Percentiles rank a stretch among this genome's conserved stretches.
Evolutionary conservation across 2,113 vertebrate species (phyloP).

Genomic region (Grus americana): DNA sequence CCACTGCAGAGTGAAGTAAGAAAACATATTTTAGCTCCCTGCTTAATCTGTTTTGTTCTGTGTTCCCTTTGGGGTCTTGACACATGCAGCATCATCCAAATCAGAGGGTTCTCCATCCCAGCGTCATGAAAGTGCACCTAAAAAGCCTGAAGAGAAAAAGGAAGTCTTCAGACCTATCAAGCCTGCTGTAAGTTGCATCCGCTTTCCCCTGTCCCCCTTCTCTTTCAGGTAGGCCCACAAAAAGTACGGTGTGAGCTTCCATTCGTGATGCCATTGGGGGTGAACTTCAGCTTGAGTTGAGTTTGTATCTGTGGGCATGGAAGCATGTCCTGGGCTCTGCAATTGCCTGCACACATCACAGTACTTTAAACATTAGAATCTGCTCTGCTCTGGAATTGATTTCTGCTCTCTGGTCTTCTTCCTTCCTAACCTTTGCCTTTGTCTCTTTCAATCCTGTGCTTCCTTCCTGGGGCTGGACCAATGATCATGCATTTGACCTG

Average conservation of each 20-base stretch:
- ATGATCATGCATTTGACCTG: slow-evolving; percentile 10
- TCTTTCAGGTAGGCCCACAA: background rate
- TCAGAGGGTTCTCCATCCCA: slow-evolving; percentile 92
- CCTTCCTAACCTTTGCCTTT: slow-evolving; percentile 26
- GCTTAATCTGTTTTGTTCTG: background rate
- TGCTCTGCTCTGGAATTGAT: slow-evolving; percentile 33
- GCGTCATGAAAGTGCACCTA: slow-evolving; percentile 85
- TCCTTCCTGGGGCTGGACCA: slow-evolving; percentile 34
- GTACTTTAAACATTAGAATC: background rate
- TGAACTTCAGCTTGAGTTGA: background rate
- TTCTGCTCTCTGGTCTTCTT: slow-evolving; percentile 19
- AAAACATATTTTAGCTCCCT: background rate
- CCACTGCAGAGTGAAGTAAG: background rate
- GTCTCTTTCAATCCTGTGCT: slow-evolving; percentile 23
- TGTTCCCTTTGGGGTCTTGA: slow-evolving; percentile 21
- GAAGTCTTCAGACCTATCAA: slow-evolving; percentile 86
- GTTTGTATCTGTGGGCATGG: background rate
- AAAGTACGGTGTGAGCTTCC: background rate
- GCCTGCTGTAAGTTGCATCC: slow-evolving; percentile 84
- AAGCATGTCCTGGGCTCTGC: background rate
- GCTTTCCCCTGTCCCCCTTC: background rate
- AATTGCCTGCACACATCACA: background rate
- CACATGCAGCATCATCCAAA: slow-evolving; percentile 88
- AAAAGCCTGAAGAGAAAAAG: slow-evolving; percentile 92
- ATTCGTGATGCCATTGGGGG: background rate